Evolutionary conservation across 2,888 invertebrate genomes (phyloP).

Genomic region (Drosophila paramelanica): DNA sequence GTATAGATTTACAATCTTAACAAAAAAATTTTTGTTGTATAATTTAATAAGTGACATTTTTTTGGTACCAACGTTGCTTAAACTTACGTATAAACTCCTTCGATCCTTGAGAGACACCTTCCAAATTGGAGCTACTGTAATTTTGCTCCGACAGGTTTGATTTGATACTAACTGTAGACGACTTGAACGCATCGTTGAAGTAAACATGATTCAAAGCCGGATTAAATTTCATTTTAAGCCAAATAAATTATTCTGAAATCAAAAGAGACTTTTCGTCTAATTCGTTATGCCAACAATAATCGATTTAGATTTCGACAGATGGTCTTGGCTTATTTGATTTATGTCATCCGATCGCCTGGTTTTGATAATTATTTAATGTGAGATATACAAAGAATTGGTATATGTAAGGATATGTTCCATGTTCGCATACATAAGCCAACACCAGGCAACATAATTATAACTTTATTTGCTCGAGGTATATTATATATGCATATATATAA

Average conservation of each 20-base stretch:
- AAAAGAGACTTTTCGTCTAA: not conserved
- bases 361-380: too few species aligned
- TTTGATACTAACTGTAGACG: conserved; percentile 83
- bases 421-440: not conserved
- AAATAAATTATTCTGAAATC: conserved; percentile 1
- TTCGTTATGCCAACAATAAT: too few species aligned
- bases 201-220: conserved; percentile 83
- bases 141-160: conserved; percentile 81
- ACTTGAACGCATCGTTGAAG: conserved; percentile 84
- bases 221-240: conserved; percentile 77
- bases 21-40: too few species aligned
- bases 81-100: conserved; percentile 86
- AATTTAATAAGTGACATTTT: too few species aligned
- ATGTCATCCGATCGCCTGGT: too few species aligned
- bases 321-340: too few species aligned
- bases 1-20: too few species aligned
- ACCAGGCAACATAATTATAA: too few species aligned
- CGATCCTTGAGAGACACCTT: conserved; percentile 86
- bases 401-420: not conserved
- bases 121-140: conserved; percentile 55
- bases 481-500: too few species aligned
- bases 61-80: not conserved
- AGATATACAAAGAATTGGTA: not conserved
- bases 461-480: too few species aligned
- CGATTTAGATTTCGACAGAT: too few species aligned